Base-by-base conservation (phyloP, 2,797 vertebrate genomes). In the Sebastes nivosus region DNA sequence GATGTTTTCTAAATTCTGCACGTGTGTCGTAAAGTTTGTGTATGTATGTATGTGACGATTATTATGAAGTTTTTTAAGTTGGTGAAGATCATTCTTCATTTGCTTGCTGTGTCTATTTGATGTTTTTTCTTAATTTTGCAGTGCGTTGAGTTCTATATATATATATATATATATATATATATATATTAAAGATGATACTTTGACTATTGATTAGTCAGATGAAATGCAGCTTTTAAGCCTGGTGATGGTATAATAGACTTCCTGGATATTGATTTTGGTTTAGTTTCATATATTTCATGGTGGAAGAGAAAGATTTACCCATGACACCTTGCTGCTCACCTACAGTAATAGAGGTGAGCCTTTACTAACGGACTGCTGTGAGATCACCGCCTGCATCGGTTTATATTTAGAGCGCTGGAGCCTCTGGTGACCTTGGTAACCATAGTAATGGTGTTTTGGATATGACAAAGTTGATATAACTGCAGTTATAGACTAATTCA, bases 381-480 rank as follows among this genome's bases (percentile, higher is more conserved):
- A 88, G 77, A 86, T 82, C 83, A 84, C 71, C 73, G 67, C 50
- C 76, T 20, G 67, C 85, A 76, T 61, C 13, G 7, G 30, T 81
- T 91, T 88, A 77, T 91, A 92, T 92, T 89, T 85, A 86, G 83
- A 68, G 78, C 2, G 12, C 67, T n/a, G 27, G 34, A 77, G 75
- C 72, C 86, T 87, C 73, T 5, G 2, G 50, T 78, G 90, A 90
- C 88, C 89, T 85, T 82, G 81, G 91, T 89, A 76, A 81, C 89
- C 86, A 90, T 87, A 88, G 85, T 74, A 69, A 93, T 87, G 42
- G 52, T 76, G 72, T 34, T 90, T 85, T 82, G 63, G 63, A 57
- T 74, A 68, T 59, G 50, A 78, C 74, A 67, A 81, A 84, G 66
- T 79, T 88, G 59, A 75, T 58, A n/a, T 6, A 38, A 46, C 36